Base-by-base conservation (phyloP, 2,797 vertebrate genomes). In the Xenentodon cancila region DNA sequence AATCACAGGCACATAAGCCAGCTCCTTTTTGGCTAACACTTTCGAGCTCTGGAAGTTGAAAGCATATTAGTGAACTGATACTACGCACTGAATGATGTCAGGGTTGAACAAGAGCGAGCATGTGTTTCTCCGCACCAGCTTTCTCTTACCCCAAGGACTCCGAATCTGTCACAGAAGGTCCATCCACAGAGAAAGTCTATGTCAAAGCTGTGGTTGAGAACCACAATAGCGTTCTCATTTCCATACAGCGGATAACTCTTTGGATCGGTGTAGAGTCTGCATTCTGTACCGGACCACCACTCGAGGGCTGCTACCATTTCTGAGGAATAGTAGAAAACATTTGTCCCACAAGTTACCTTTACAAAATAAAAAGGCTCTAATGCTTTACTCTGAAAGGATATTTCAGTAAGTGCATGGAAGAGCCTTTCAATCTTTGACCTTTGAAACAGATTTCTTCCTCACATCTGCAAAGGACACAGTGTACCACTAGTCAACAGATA, bases 151-250 rank as follows among this genome's bases (percentile, higher is more conserved):
- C 97, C 96, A 22, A 99, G 89, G 56, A 99, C 92, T 47, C 97
- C 97, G 53, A 97, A 97, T 92, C 95, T 92, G 47, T 99, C 98
- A 70, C 96, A 97, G 72, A 96, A 95, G 82, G 94, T 95, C 97
- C 97, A 99, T 43, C 97, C 96, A 61, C 96, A 98, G 59, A 99
- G 92, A 80, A 99, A 99, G 91, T 99, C 97, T 0, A 99, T 98
- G 81, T 99, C 98, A 76, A 95, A 98, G 75, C 92, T 95, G 89
- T 99, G 98, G 89, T 99, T 99, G 53, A 98, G 95, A 51, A 99
- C 90, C 46, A 97, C 95, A 7, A 99, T 96, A 46, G 96, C 96
- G 4, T 92, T 98, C 73, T 99, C 97, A 32, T 96, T 96, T 53
- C 97, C 97, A 0, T 93, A 97, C 47, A 93, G 89, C 4, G 27